phyloP scores from a whole-genome alignment of 2,797 vertebrate genomes.

The Setipinna tenuifilis region DNA sequence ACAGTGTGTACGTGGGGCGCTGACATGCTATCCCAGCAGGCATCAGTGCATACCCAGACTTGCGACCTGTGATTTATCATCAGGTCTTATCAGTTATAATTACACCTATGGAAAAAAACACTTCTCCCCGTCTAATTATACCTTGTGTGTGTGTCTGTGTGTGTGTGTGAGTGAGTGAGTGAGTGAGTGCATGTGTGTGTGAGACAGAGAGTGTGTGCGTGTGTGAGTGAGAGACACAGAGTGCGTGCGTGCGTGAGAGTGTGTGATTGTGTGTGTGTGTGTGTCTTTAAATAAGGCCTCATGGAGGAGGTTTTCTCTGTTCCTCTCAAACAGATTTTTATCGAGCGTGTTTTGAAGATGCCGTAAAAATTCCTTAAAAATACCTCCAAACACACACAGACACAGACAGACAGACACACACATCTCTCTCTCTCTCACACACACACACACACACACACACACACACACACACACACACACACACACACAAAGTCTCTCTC shows the following conservation, averaged over 20 bases:
- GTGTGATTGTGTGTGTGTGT: background rate
- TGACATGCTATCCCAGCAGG: background rate
- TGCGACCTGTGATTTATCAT: background rate
- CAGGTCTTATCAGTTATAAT: slow-evolving; percentile 2
- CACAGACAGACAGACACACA: background rate
- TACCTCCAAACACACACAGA: background rate
- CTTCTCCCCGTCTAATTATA: background rate
- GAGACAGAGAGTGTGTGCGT: too few relatives aligned
- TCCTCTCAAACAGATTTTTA: background rate
- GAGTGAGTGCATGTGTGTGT: too few relatives aligned
- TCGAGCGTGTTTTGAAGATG: background rate
- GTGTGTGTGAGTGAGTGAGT: too few relatives aligned
- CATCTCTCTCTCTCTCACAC: too few relatives aligned
- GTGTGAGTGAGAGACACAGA: too few relatives aligned
- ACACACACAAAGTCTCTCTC: too few relatives aligned
- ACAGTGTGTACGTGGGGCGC: too few relatives aligned
- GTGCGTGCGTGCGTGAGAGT: too few relatives aligned
- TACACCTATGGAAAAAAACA: background rate
- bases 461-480: background rate
- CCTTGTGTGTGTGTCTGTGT: background rate
- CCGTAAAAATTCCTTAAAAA: background rate
- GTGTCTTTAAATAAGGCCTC: background rate
- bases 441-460: background rate
- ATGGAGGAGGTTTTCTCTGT: background rate
- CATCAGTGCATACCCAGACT: background rate